phyloP scores from a whole-genome alignment of 2,888 invertebrate genomes.

The Nomada ruficornis region DNA sequence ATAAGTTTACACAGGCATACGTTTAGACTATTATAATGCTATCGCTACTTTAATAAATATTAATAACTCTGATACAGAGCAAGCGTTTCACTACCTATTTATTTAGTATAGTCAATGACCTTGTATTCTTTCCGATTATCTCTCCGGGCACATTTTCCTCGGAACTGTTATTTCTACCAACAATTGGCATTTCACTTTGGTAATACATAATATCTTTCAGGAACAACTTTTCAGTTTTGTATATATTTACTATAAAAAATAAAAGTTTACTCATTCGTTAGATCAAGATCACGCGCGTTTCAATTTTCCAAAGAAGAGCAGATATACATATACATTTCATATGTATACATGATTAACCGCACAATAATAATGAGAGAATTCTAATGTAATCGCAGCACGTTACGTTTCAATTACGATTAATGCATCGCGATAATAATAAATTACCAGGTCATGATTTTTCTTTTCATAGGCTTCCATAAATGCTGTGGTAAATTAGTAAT shows the following conservation, averaged over 20 bases:
- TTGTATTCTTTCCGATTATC: slow-evolving; percentile 21
- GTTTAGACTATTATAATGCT: slow-evolving; percentile 53
- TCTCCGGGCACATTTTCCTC: slow-evolving; percentile 14
- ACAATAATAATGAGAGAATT: neutral
- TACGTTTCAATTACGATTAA: slow-evolving; percentile 49
- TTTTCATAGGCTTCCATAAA: slow-evolving; percentile 6
- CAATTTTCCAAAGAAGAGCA: slow-evolving; percentile 6
- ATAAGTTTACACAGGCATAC: slow-evolving; percentile 43
- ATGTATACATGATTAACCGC: slow-evolving; percentile 2
- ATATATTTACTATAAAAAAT: slow-evolving; percentile 13
- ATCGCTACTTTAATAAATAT: slow-evolving; percentile 75
- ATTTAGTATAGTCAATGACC: slow-evolving; percentile 58
- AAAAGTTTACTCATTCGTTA: slow-evolving; percentile 12
- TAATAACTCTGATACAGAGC: slow-evolving; percentile 81
- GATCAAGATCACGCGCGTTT: slow-evolving; percentile 8
- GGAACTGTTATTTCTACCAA: slow-evolving; percentile 12
- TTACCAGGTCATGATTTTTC: slow-evolving; percentile 30
- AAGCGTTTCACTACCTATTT: slow-evolving; percentile 68
- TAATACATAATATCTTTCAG: slow-evolving; percentile 12
- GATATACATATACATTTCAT: neutral
- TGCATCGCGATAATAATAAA: slow-evolving; percentile 47
- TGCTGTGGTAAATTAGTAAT: neutral
- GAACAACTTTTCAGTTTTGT: slow-evolving; percentile 1
- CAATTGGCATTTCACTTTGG: slow-evolving; percentile 45
- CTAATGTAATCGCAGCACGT: neutral